Evolutionary conservation across 2,113 vertebrate genomes (phyloP).

Genomic region (Brachirus orientalis): DNA sequence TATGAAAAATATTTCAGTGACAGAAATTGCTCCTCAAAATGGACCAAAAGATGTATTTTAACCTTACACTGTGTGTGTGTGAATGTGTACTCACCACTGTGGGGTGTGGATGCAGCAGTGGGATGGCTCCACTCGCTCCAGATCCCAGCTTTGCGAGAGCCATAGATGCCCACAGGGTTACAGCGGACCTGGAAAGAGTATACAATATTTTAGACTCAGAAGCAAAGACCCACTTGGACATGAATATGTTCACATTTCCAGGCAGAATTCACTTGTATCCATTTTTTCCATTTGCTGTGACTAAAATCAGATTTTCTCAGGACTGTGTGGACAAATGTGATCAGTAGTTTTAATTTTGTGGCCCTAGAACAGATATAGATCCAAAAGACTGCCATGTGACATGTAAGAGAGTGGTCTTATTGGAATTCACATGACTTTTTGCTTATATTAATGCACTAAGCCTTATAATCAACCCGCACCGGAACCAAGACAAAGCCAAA

Average conservation of each 20-base stretch:
- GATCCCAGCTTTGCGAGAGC: slow-evolving; percentile 94
- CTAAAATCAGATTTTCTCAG: neutral
- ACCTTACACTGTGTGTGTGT: slow-evolving; percentile 2
- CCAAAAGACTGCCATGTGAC: too few species aligned
- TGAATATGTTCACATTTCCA: neutral
- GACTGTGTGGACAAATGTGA: too few species aligned
- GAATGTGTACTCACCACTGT: slow-evolving; percentile 86
- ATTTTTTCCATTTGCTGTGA: neutral
- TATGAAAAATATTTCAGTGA: slow-evolving; percentile 2
- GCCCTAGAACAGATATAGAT: too few species aligned
- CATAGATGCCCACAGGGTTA: slow-evolving; percentile 95
- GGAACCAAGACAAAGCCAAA: too few species aligned
- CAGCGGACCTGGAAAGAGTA: slow-evolving; percentile 89
- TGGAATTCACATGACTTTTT: too few species aligned
- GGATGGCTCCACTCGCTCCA: slow-evolving; percentile 99
- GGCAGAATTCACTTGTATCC: neutral
- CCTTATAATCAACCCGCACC: too few species aligned
- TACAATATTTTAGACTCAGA: neutral
- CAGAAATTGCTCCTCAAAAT: slow-evolving; percentile 20
- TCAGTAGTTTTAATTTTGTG: too few species aligned
- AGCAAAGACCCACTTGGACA: neutral
- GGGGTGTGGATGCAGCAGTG: slow-evolving; percentile 94
- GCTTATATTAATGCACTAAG: too few species aligned
- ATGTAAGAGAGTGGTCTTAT: too few species aligned
- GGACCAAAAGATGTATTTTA: neutral